These are phyloP conservation scores for Drosophila trichaetosa DNA, from an alignment of 2,888 invertebrate genomes.

Conservation along the genomic window DNA sequence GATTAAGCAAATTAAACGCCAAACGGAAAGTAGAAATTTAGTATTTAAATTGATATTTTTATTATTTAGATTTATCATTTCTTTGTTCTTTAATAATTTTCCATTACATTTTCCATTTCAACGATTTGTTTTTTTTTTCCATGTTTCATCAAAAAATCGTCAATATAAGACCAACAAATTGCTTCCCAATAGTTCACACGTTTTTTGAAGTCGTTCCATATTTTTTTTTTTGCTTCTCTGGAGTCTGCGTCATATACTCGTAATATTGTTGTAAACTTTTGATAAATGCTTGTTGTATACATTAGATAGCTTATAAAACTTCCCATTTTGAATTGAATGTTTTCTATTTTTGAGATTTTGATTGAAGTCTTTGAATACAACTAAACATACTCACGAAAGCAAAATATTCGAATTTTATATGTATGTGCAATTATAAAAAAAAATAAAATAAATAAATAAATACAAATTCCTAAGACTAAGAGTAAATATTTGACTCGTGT, in stretches of 20 bases:
- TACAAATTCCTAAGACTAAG: not conserved
- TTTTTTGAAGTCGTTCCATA: not conserved
- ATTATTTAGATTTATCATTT: constrained; percentile 68
- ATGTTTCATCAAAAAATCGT: constrained; percentile 22
- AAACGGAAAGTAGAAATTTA: constrained; percentile 2
- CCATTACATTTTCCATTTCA: constrained; percentile 61
- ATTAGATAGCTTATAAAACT: constrained; percentile 25
- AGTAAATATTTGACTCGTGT: constrained; percentile 5
- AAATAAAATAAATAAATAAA: constrained; percentile 1
- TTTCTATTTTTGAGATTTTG: constrained; percentile 34
- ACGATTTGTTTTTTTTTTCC: constrained; percentile 37
- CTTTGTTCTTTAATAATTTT: constrained; percentile 45
- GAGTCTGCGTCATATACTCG: not conserved
- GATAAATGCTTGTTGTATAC: constrained; percentile 42
- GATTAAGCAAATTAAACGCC: not conserved
- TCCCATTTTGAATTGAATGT: constrained; percentile 12
- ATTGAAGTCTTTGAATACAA: constrained; percentile 37
- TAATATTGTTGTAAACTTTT: constrained; percentile 14
- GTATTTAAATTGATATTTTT: constrained; percentile 74
- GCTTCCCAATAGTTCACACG: constrained; percentile 27
- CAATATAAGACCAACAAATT: constrained; percentile 43
- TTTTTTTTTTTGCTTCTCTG: not conserved
- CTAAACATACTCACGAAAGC: not conserved
- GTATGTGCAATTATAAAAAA: not conserved
- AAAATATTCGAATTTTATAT: not conserved